Evolutionary conservation across 2,888 invertebrate genomes (phyloP), one percentile per base, ranked within the genome.

Genomic region (Myopa testacea): DNA sequence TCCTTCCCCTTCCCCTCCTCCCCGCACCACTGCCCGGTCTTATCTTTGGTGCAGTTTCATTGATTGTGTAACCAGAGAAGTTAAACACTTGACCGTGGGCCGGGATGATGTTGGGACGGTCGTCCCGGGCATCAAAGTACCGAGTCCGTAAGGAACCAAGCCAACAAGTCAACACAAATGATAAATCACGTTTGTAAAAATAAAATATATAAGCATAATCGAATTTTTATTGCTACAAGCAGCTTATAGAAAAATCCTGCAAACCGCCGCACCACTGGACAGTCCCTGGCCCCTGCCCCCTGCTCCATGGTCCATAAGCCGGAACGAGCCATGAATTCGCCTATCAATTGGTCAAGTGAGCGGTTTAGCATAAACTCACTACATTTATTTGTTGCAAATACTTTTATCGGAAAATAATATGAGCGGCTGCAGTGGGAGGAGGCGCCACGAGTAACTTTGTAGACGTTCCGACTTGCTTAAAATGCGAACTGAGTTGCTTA

Each of bases 161-260:
- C 55, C 16, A 55, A 55, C 16, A 14, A 75, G 75, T 69, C 75
- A 69, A 40, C 58, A 58, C 52, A 75, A 69, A 84, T 84, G 84
- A 86, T 86, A 86, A 86, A 86, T 86, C 85, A 85, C 84, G 78
- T 82, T 81, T 83, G 79, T 80, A 81, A 82, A 79, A 80, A 79
- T 76, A 81, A 79, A 77, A 72, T 72, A 80, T 70, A 78, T 52
- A 80, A 14, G n/a, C 84, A 88, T 89, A 88, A 88, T 89, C 88
- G 89, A 88, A 88, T 88, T 88, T 88, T 88, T 88, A 88, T 88
- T 88, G 88, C 86, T 88, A 86, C 88, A 88, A 88, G 88, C 88
- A 84, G 88, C 89, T 88, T 88, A 88, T 45, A 69, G 68, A 52
- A 52, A 68, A 38, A 55, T 73, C 62, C 63, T 73, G 52, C 67